A percentile compares a stretch with the other conserved stretches of the same genome.
Conservation (phyloP, 2,797 vertebrate genomes). For the Leptatherina wallacei region DNA sequence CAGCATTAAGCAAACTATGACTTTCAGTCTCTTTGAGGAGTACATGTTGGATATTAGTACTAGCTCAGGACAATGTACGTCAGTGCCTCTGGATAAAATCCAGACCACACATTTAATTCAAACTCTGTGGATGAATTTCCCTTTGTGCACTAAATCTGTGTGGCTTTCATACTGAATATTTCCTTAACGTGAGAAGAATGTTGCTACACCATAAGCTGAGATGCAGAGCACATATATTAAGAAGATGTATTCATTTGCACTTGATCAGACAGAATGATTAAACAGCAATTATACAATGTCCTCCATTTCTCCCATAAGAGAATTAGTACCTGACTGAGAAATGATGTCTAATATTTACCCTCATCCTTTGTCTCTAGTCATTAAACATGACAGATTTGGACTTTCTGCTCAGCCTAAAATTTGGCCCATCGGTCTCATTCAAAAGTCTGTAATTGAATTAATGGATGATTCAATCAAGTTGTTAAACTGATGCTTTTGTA, state of each 20-base stretch:
- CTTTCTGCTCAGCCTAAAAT: conserved; percentile 55
- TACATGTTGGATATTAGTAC: conserved; percentile 20
- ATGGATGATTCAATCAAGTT: conserved; percentile 68
- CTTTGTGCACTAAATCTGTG: conserved; percentile 11
- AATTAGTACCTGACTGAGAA: conserved; percentile 47
- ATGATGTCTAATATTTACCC: conserved; percentile 47
- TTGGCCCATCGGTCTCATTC: conserved; percentile 61
- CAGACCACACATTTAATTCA: conserved; percentile 30
- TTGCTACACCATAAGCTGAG: conserved; percentile 3
- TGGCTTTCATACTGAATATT: conserved; percentile 25
- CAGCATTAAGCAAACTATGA: conserved; percentile 24
- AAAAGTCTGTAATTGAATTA: conserved; percentile 68
- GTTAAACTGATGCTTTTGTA: conserved; percentile 51
- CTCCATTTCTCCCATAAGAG: conserved; percentile 42
- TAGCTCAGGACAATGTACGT: conserved; percentile 27
- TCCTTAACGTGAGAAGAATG: conserved; percentile 22
- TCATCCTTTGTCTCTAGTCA: conserved; percentile 55
- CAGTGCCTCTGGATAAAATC: conserved; percentile 42
- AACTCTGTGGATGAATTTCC: conserved; percentile 21
- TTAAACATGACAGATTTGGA: conserved; percentile 61
- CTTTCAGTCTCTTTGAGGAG: conserved; percentile 18
- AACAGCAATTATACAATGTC: conserved; percentile 31
- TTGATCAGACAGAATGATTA: conserved; percentile 48
- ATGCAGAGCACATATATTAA: conserved; percentile 24
- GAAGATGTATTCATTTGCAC: conserved; percentile 38